Base-by-base conservation (phyloP, 2,797 vertebrate species). In the Macropus fuliginosus region DNA sequence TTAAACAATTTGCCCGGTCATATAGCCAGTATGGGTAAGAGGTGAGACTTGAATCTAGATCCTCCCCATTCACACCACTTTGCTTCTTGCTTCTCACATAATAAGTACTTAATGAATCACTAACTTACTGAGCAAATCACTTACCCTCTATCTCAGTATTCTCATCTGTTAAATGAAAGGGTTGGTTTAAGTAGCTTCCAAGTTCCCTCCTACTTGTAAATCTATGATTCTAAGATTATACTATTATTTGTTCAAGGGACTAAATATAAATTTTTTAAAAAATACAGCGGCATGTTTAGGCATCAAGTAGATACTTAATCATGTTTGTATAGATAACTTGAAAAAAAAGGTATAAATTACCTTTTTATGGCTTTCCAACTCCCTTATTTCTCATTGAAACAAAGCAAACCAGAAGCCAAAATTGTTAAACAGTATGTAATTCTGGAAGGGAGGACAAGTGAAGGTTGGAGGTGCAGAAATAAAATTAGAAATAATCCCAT, bases 361-460 rank as follows among this genome's bases (percentile, higher is more conserved):
- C 96, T 66, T 93, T 97, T 91, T 87, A 92, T 0, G 93, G 24
- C 8, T 94, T 46, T 94, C 31, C 27, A 89, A 87, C 91, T 94
- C 92, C 54, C 74, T 95, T 89, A 93, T 62, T 74, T 4, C 18
- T 56, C 40, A 94, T 27, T 81, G 74, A 81, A 81, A 81, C 40
- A 81, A 46, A 46, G 40, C 74, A 81, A 81, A 34, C 16, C 57
- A 90, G 91, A 96, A 92, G 87, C 13, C 94, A 74, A 95, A 96
- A 18, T 91, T 91, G 93, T 55, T 56, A 81, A 46, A 11, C 94
- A 54, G 9, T 21, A 95, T 90, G 24, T 24, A 59, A 56, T 93
- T 27, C 59, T 95, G 13, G 56, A 34, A 92, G 50, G 46, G 55
- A 93, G 56, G 55, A 9, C 40, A 81, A 18, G 56, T 93, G 31